Evolutionary conservation across 2,888 invertebrate species (phyloP).

Genomic region (Spodoptera littoralis): DNA sequence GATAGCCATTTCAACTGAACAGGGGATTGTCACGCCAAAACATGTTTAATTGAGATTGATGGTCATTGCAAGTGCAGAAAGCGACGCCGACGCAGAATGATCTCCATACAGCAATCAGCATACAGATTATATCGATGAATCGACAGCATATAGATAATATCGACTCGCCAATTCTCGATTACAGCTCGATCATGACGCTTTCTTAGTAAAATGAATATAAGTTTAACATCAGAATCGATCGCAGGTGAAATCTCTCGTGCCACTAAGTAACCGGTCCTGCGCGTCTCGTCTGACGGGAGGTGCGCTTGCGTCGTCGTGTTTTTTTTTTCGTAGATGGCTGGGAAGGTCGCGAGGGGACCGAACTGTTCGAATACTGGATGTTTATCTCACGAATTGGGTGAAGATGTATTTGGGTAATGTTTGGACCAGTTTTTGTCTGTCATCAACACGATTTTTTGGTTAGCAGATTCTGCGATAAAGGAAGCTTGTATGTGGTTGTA

Average conservation of each 20-base stretch:
- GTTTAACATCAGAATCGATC: conserved; percentile 63
- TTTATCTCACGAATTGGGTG: conserved; percentile 60
- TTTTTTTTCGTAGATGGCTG: conserved; percentile 54
- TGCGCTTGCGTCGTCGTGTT: conserved; percentile 53
- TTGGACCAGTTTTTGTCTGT: conserved; percentile 61
- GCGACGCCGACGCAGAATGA: conserved; percentile 13
- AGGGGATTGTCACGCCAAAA: conserved; percentile 36
- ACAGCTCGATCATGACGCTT: conserved; percentile 55
- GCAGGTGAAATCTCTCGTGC: conserved; percentile 79
- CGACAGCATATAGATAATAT: conserved; percentile 12
- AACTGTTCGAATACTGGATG: conserved; percentile 51
- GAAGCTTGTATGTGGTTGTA: conserved; percentile 30
- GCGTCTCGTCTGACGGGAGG: conserved; percentile 62
- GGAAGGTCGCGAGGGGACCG: conserved; percentile 61
- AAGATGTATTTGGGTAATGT: conserved; percentile 58
- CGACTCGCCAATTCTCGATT: conserved; percentile 37
- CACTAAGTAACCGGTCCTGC: conserved; percentile 76
- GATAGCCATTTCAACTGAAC: conserved; percentile 45
- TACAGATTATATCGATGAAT: conserved; percentile 18
- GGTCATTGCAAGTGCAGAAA: conserved; percentile 50
- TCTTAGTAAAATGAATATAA: conserved; percentile 60
- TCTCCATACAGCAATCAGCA: conserved; percentile 29
- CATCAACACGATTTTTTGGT: conserved; percentile 49
- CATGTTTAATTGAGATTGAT: conserved; percentile 49
- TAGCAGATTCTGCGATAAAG: conserved; percentile 51